Evolutionary conservation across 2,113 vertebrate species (phyloP), one percentile per base, ranked within the genome.

Genomic region (Butastur rufipennis): DNA sequence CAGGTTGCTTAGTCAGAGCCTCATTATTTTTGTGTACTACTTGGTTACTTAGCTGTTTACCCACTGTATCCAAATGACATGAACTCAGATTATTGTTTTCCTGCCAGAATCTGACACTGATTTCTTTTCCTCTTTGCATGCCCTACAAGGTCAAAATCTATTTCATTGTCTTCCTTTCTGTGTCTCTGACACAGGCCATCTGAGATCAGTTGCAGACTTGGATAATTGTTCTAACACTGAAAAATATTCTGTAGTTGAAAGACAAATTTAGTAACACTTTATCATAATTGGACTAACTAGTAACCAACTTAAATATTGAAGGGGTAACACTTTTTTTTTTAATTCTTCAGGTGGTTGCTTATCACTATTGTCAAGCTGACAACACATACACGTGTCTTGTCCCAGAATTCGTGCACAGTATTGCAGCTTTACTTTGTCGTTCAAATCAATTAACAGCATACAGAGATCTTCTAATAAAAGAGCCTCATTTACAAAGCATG

Each of bases 311-410:
- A 16, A 27, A 23, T 17, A 21, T 2, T 34, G 79, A 27, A 42
- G n/a, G 13, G 21, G 21, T 63, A 9, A 70, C 4, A 3, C 20
- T 58, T 40, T 32, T 42, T 27, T 19, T 22, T 59, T 22, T 11
- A 1, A n/a, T 26, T 80, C 17, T 72, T 3, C 95, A 99, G 99
- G 99, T 99, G 0, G 99, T 99, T 94, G 99, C 99, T 8, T 99
- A 99, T 96, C 99, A 99, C 94, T 99, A 99, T 96, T 99, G 99
- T 94, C 99, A 99, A 97, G 99, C 99, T 1, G 99, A 99, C 93
- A 99, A 99, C 97, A 99, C 99, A 0, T 99, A 99, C 97, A 99
- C 99, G 0, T 99, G 99, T 87, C 98, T 99, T 14, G 99, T 99
- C 13, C 99, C 99, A 0, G 99, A 99, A 94, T 99, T 99, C 5